Base-by-base conservation (phyloP, 2,888 invertebrate species). In the Fissipunctia ypsillon region DNA sequence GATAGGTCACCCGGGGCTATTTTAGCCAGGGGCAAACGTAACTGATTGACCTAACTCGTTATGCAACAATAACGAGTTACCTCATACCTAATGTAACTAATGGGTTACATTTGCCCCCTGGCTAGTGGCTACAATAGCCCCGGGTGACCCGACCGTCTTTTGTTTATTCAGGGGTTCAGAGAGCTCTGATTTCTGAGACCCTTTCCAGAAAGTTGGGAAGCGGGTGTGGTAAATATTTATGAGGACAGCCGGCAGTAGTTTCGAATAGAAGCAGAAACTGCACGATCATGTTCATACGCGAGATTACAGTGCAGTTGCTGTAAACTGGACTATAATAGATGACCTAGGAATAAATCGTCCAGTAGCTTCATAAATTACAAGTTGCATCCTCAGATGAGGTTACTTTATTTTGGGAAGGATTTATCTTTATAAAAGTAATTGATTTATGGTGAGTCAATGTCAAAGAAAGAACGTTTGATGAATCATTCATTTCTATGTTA, bases 291-390 rank as follows among this genome's bases (percentile, higher is more conserved):
- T 19, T 57, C 41, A 10, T 50, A 35, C 2, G 14, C 22, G 9
- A 75, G 12, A 50, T 3, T 73, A 22, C 28, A 25, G 28, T n/a
- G 43, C 52, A 38, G 28, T 56, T 48, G 28, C n/a, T 45, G n/a
- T 50, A 45, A 50, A 41, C 54, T n/a, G 31, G 43, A 38, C 79
- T 43, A 19, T 50, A 64, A 73, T 80, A 80, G 80, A 59, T 52
- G 80, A 64, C 80, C 80, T 80, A 80, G 50, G 14, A 50, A 72
- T 57, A 38, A 63, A 79, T 63, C 6, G 28, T 63, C 38, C 41
- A 57, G 50, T 35, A 60, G 79, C 38, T 45, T 41, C 45, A 57
- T 79, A 50, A 50, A 71, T 43, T 25, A 50, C 16, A 22, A 50
- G 14, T 16, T n/a, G 14, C 45, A 72, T 63, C 28, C 41, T 72